Evolutionary conservation across 2,797 vertebrate genomes (phyloP).

Genomic region (Anguilla obscura): DNA sequence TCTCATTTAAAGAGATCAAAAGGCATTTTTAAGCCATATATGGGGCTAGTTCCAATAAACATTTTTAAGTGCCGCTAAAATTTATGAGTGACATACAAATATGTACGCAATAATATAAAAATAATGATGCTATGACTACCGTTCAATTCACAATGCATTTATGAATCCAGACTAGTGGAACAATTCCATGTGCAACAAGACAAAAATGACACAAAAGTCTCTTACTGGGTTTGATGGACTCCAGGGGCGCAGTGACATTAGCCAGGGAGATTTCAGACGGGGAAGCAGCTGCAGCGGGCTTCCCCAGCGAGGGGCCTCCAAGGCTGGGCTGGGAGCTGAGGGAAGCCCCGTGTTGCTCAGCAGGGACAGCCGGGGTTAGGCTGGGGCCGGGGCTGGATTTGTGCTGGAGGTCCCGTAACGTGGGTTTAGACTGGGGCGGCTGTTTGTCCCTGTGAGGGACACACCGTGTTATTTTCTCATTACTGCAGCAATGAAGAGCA

Average conservation of each 20-base stretch:
- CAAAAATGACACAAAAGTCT: not conserved
- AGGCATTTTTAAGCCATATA: not conserved
- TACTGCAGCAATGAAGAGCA: too few relatives aligned
- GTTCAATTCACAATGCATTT: not conserved
- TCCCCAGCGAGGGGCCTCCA: slow-evolving; percentile 55
- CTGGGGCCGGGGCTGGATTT: slow-evolving; percentile 63
- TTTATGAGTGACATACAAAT: not conserved
- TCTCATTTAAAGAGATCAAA: too few relatives aligned
- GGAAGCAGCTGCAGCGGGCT: slow-evolving; percentile 48
- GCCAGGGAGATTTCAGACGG: slow-evolving; percentile 78
- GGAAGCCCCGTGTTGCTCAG: slow-evolving; percentile 54
- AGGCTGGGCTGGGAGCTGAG: slow-evolving; percentile 51
- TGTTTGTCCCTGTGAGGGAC: slow-evolving; percentile 82
- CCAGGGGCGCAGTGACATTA: slow-evolving; percentile 86
- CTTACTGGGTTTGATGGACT: slow-evolving; percentile 93
- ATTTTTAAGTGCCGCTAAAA: not conserved
- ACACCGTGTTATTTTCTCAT: not conserved
- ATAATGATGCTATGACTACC: not conserved
- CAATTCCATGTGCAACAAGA: not conserved
- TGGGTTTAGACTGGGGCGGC: slow-evolving; percentile 79
- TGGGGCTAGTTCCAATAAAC: not conserved
- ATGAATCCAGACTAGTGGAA: not conserved
- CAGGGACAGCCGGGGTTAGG: slow-evolving; percentile 37
- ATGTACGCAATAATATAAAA: not conserved
- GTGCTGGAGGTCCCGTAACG: slow-evolving; percentile 89